These are phyloP conservation scores for Terrapene triunguis DNA, from an alignment of 2,113 vertebrate species.

Conservation along the genomic window DNA sequence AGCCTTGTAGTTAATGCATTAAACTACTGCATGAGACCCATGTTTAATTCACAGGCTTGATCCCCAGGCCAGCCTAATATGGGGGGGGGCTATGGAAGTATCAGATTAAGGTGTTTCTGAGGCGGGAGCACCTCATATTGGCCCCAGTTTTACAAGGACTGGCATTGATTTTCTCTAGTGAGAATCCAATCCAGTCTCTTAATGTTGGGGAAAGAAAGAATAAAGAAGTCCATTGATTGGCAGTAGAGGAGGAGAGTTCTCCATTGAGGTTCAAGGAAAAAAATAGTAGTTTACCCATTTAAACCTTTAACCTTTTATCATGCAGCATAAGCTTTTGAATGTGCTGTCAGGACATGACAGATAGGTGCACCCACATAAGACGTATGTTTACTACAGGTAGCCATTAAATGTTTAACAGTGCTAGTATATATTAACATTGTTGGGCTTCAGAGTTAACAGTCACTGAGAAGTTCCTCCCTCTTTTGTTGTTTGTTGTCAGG, in stretches of 20 bases:
- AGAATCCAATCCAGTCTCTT: neutral
- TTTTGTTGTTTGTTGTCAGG: accelerated
- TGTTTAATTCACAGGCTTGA: neutral
- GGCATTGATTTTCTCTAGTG: neutral
- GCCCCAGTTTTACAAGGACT: neutral
- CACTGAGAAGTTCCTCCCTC: accelerated
- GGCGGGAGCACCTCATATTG: neutral
- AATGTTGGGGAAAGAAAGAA: neutral
- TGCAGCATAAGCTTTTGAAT: neutral
- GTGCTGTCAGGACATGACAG: neutral
- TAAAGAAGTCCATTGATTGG: neutral
- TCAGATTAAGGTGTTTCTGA: neutral
- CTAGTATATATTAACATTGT: accelerated
- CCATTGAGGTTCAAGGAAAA: neutral
- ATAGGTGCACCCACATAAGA: neutral
- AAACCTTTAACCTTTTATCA: neutral
- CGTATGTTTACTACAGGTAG: neutral
- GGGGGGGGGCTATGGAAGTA: neutral
- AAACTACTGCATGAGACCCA: neutral
- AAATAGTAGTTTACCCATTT: neutral
- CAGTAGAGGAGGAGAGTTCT: neutral
- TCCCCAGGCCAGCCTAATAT: neutral
- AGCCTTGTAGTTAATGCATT: neutral
- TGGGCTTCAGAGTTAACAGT: neutral
- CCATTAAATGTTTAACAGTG: accelerated